A percentile compares a stretch with the other conserved stretches of the same genome.
Evolutionary conservation across 1,140 invertebrate species (phyloP).

Genomic region (Calliphora vicina): DNA sequence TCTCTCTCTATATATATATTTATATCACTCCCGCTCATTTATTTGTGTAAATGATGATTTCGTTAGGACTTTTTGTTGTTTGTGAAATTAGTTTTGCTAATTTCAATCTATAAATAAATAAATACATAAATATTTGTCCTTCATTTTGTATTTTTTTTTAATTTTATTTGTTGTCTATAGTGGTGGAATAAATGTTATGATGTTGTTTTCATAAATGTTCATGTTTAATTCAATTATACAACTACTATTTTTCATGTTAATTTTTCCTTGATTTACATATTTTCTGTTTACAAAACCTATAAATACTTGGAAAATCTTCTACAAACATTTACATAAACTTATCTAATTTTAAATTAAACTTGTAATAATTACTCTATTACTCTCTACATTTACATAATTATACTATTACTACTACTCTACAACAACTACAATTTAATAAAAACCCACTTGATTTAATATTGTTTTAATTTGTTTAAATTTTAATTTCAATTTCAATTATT

Average conservation of each 20-base stretch:
- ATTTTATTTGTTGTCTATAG: constrained; percentile 3
- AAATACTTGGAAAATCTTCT: too few relatives aligned
- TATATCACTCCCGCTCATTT: too few relatives aligned
- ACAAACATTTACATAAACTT: background rate
- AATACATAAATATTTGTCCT: background rate
- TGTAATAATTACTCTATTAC: background rate
- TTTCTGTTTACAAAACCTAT: background rate
- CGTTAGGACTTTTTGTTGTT: background rate
- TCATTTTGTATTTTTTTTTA: background rate
- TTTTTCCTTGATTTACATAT: background rate
- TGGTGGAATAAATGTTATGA: background rate
- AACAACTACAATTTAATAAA: too few relatives aligned
- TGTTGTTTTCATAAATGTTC: background rate
- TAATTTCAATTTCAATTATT: too few relatives aligned
- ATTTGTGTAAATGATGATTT: too few relatives aligned
- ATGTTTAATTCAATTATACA: background rate
- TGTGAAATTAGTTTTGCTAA: too few relatives aligned
- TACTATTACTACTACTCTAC: too few relatives aligned
- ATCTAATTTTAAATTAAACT: background rate
- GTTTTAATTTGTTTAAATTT: too few relatives aligned
- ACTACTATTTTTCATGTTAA: background rate
- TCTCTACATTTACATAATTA: too few relatives aligned
- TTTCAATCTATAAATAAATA: too few relatives aligned
- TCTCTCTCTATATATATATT: too few relatives aligned
- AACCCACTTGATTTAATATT: too few relatives aligned